Evolutionary conservation across 1,140 invertebrate genomes (phyloP).

Genomic region (Pararge aegeria): DNA sequence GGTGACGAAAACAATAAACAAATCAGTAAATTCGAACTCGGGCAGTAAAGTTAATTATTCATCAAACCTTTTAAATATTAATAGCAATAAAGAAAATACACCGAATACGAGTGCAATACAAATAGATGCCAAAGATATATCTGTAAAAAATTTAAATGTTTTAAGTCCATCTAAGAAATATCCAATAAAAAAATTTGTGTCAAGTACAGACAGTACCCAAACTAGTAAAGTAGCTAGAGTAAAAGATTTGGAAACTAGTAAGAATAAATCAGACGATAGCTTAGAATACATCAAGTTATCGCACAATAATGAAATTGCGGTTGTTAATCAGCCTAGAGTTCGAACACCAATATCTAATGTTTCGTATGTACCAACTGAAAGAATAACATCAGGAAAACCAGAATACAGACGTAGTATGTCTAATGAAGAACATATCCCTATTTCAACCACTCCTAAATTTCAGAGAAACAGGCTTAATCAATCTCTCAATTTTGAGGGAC

Average conservation of each 20-base stretch:
- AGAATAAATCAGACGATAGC: conserved; percentile 68
- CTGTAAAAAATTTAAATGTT: conserved; percentile 63
- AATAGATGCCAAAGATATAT: conserved; percentile 69
- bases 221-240: conserved; percentile 71
- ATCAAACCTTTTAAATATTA: conserved; percentile 36
- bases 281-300: conserved; percentile 75
- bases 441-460: conserved; percentile 64
- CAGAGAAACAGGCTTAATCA: conserved; percentile 76
- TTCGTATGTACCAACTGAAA: conserved; percentile 65
- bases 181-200: conserved; percentile 66
- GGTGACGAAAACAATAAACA: conserved; percentile 46
- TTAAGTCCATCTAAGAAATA: conserved; percentile 76
- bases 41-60: conserved; percentile 40
- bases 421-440: conserved; percentile 58
- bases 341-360: conserved; percentile 75
- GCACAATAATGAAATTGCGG: conserved; percentile 72
- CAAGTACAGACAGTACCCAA: conserved; percentile 63
- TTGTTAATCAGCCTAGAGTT: conserved; percentile 75
- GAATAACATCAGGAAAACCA: conserved; percentile 39
- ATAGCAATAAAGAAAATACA: conserved; percentile 57
- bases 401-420: conserved; percentile 64
- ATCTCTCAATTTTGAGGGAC: conserved; percentile 72
- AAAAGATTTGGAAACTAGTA: conserved; percentile 72
- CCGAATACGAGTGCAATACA: conserved; percentile 66
- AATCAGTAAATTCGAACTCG: conserved; percentile 32